A percentile compares a stretch with the other conserved stretches of the same genome.
phyloP scores from a whole-genome alignment of 2,888 invertebrate species.

The Nomada hirtipes region DNA sequence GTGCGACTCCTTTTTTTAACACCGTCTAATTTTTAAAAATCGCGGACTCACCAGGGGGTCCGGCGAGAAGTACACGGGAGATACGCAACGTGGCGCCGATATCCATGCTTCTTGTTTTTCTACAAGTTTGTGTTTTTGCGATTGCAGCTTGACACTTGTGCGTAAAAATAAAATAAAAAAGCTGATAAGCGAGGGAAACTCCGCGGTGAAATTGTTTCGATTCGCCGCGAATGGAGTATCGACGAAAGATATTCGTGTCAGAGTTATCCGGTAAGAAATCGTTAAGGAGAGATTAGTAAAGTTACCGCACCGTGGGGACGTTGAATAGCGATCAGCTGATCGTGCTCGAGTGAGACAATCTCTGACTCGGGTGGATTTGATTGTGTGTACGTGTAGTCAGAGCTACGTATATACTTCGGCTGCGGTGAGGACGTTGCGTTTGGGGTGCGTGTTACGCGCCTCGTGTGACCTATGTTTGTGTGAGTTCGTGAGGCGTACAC shows the following conservation, averaged over 20 bases:
- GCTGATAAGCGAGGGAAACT: not conserved
- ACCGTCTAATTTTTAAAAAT: slow-evolving; percentile 11
- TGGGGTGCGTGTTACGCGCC: slow-evolving; percentile 45
- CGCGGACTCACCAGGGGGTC: slow-evolving; percentile 72
- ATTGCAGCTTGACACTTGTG: slow-evolving; percentile 32
- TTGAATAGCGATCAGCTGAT: slow-evolving; percentile 74
- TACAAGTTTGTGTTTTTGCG: not conserved
- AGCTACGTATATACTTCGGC: slow-evolving; percentile 16
- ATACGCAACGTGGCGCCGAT: slow-evolving; percentile 64
- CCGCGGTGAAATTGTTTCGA: no score
- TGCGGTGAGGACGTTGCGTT: slow-evolving; percentile 47
- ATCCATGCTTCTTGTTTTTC: slow-evolving; percentile 64
- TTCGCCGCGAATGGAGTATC: not conserved
- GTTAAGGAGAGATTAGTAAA: not conserved
- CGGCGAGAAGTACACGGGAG: slow-evolving; percentile 74
- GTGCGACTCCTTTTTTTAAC: not conserved
- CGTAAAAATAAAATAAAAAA: not conserved
- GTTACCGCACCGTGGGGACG: slow-evolving; percentile 38
- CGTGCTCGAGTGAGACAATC: slow-evolving; percentile 53
- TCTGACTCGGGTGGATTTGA: slow-evolving; percentile 44
- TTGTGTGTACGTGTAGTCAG: slow-evolving; percentile 25
- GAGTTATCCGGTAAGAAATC: not conserved
- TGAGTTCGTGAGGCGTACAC: slow-evolving; percentile 46
- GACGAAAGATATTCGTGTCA: slow-evolving; percentile 2
- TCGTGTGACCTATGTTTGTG: slow-evolving; percentile 35